Percentiles rank a stretch among this genome's conserved stretches.
Evolutionary conservation across 2,888 invertebrate genomes (phyloP).

Genomic region (Drosophila koepferae): DNA sequence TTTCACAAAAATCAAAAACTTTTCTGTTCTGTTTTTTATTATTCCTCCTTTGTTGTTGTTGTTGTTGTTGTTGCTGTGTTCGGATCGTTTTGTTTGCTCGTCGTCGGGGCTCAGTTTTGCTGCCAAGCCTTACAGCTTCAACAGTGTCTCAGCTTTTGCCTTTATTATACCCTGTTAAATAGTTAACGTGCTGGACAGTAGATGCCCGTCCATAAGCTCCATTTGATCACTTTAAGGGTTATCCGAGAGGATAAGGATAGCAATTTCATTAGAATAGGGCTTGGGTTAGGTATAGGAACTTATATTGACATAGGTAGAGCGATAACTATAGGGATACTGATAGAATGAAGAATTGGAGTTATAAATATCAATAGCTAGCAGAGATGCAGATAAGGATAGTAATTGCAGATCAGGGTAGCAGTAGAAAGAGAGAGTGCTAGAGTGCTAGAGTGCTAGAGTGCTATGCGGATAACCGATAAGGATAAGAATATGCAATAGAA

Average conservation of each 20-base stretch:
- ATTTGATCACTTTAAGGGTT: background rate
- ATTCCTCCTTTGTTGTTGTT: background rate
- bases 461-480: background rate
- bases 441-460: no score
- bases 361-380: no score
- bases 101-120: constrained; percentile 31
- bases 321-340: no score
- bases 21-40: constrained; percentile 34
- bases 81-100: constrained; percentile 36
- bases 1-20: constrained; percentile 71
- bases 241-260: background rate
- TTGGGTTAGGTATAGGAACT: no score
- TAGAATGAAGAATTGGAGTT: no score
- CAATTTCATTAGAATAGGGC: background rate
- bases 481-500: background rate
- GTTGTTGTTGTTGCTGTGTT: background rate
- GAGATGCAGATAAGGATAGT: no score
- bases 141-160: constrained; percentile 26
- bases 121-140: constrained; percentile 37
- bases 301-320: background rate
- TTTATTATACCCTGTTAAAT: constrained; percentile 25
- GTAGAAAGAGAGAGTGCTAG: background rate
- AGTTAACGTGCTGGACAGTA: background rate
- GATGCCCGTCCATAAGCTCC: background rate
- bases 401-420: no score